Percentiles rank a stretch among this genome's conserved stretches.
These are phyloP conservation scores for Gambusia yucatana DNA, from an alignment of 2,797 vertebrate genomes.

Conservation along the genomic window DNA sequence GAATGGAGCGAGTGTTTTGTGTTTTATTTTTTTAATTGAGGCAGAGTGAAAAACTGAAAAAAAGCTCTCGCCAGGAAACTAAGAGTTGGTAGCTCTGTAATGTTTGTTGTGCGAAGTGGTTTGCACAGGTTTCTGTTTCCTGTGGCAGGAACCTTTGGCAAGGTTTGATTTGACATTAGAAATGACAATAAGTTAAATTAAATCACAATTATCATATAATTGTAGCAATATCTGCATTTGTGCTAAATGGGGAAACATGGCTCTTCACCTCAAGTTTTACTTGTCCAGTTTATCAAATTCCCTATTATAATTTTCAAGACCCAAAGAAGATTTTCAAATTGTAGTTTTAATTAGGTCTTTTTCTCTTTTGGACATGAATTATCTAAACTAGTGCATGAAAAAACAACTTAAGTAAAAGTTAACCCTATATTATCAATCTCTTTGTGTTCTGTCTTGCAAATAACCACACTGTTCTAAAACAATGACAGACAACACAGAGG, in stretches of 20 bases:
- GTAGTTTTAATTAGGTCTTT: background rate
- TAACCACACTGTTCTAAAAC: constrained; percentile 34
- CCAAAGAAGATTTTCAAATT: background rate
- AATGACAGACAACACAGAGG: constrained; percentile 79
- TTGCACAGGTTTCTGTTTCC: no score
- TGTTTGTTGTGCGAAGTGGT: background rate
- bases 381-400: background rate
- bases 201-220: background rate
- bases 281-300: background rate
- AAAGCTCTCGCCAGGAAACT: background rate
- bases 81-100: background rate
- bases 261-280: background rate
- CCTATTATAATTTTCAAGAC: background rate
- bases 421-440: background rate
- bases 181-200: background rate
- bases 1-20: background rate
- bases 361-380: background rate
- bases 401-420: background rate
- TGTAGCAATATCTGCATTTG: background rate
- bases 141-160: background rate
- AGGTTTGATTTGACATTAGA: background rate
- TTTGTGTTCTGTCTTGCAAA: background rate
- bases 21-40: background rate
- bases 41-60: background rate
- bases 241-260: background rate